phyloP scores from a whole-genome alignment of 2,113 vertebrate genomes.

The Speoplatyrhinus poulsoni region DNA sequence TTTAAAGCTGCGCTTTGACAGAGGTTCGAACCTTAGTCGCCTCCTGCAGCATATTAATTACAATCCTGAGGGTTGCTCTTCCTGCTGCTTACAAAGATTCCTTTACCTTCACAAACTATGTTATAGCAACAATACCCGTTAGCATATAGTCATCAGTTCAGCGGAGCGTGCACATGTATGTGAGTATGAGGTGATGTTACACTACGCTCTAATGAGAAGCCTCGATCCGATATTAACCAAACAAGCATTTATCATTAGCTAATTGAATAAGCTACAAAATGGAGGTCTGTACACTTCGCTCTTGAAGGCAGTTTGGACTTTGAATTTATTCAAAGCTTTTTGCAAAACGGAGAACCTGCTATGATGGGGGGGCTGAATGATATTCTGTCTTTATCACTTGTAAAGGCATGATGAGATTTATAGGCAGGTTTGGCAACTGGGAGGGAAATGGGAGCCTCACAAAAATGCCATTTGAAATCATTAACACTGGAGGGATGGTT shows the following conservation, averaged over 20 bases:
- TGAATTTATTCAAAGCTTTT: constrained; percentile 54
- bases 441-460: constrained; percentile 9
- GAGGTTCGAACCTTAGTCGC: constrained; percentile 45
- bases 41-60: constrained; percentile 47
- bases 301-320: constrained; percentile 17
- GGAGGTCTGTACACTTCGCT: constrained; percentile 20
- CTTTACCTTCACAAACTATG: constrained; percentile 25
- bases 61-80: constrained; percentile 48
- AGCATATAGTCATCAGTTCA: constrained; percentile 46
- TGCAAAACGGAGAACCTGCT: constrained; percentile 50
- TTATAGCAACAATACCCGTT: constrained; percentile 30
- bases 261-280: constrained; percentile 64
- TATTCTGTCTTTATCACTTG: constrained; percentile 44
- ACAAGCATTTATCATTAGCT: constrained; percentile 59
- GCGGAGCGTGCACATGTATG: constrained; percentile 4
- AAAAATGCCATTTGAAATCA: constrained; percentile 29
- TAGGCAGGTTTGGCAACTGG: constrained; percentile 27
- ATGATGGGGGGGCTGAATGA: constrained; percentile 43
- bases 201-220: constrained; percentile 53
- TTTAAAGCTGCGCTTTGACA: constrained; percentile 51
- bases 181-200: constrained; percentile 4
- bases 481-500: constrained; percentile 27
- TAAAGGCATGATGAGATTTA: constrained; percentile 46
- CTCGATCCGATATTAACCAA: constrained; percentile 62
- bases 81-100: constrained; percentile 26